Conservation (phyloP, 2,888 invertebrate species). For the Nowickia ferox region DNA sequence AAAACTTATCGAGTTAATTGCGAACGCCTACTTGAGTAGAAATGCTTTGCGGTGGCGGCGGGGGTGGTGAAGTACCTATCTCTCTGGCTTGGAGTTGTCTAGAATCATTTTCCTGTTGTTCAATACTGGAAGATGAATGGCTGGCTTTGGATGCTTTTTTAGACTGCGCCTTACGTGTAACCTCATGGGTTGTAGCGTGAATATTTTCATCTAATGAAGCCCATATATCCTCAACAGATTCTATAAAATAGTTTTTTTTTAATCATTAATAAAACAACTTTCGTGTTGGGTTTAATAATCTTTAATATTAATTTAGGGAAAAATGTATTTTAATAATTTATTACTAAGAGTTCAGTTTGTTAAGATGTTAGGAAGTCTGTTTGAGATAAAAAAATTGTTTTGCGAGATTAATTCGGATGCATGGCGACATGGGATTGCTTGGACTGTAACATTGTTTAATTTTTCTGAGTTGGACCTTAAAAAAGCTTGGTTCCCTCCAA, state of each 20-base stretch:
- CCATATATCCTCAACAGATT: constrained; percentile 82
- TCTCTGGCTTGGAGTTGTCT: constrained; percentile 82
- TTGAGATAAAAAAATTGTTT: neutral
- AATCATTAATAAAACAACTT: constrained; percentile 64
- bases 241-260: constrained; percentile 73
- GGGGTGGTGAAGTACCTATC: constrained; percentile 93
- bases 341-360: constrained; percentile 27
- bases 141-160: constrained; percentile 82
- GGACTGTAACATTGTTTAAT: constrained; percentile 65
- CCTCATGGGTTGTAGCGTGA: constrained; percentile 79
- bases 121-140: constrained; percentile 84
- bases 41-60: constrained; percentile 93
- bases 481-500: constrained; percentile 87
- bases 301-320: constrained; percentile 41
- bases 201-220: constrained; percentile 82
- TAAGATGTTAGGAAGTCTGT: constrained; percentile 51
- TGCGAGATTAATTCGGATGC: neutral
- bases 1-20: neutral
- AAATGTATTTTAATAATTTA: constrained; percentile 23
- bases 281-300: constrained; percentile 63
- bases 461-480: constrained; percentile 36
- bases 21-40: constrained; percentile 89
- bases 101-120: constrained; percentile 76
- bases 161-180: constrained; percentile 74
- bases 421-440: constrained; percentile 20